Base-by-base conservation (phyloP, 2,113 vertebrate genomes). In the Phocoena phocoena region DNA sequence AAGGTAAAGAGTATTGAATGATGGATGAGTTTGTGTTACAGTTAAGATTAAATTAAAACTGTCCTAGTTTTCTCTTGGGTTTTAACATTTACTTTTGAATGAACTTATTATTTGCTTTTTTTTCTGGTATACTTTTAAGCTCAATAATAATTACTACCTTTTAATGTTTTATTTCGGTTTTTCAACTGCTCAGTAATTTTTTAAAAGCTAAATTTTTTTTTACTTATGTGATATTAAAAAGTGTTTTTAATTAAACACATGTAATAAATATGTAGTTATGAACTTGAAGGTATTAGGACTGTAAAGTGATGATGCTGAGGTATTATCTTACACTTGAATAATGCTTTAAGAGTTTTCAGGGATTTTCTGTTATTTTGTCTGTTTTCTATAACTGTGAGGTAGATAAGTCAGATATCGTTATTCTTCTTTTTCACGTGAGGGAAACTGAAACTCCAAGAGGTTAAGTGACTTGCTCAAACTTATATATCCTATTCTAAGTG, bases 1-100 rank as follows among this genome's bases (percentile, higher is more conserved):
- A 99, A 99, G 99, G 99, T 99, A 99, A 98, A 96, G 67, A 33
- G 7, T 74, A 81, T 41, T 76, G 23, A 88, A 36, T 92, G 86
- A 92, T 38, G 70, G 13, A 71, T 82, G 93, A 98, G 8, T 60
- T 88, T 90, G 17, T 36, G 21, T 96, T 96, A 38, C 36, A 97
- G 67, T 93, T 63, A 90, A 77, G 74, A 87, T 88, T 67, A 92
- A 90, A 74, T 81, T 55, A 82, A 96, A 79, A 90, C 41, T 62
- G 38, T 77, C 11, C 5, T 28, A 47, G 47, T 92, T 90, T 95
- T 80, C 44, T 91, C 31, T 85, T 38, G 73, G 79, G 18, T 36
- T 91, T 96, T 90, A 81, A 18, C 93, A 6, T 84, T 97, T 91
- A 50, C 74, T 79, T 95, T 91, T 70, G 47, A 93, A 70, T 86